A percentile compares a stretch with the other conserved stretches of the same genome.
Evolutionary conservation across 2,888 invertebrate species (phyloP).

Genomic region (Calameuta pallipes): DNA sequence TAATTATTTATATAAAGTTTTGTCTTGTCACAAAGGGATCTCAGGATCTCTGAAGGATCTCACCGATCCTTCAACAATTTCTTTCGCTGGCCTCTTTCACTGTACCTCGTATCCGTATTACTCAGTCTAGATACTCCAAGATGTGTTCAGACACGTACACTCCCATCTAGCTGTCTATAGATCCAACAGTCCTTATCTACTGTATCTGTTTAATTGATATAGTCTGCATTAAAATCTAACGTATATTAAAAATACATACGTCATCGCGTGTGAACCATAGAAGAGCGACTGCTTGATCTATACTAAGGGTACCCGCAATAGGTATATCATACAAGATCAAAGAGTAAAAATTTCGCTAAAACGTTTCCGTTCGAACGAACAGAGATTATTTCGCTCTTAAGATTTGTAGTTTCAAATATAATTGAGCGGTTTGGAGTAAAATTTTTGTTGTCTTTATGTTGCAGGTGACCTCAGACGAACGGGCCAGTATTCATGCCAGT

Average conservation of each 20-base stretch:
- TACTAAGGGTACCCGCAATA: background rate
- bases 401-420: background rate
- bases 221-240: background rate
- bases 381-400: background rate
- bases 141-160: too few relatives aligned
- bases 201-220: background rate
- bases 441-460: slow-evolving; percentile 38
- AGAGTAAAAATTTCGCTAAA: background rate
- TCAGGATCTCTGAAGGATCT: too few relatives aligned
- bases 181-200: background rate
- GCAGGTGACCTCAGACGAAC: slow-evolving; percentile 55
- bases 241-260: background rate
- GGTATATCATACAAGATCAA: background rate
- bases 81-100: background rate
- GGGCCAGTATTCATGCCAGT: slow-evolving; percentile 66
- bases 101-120: too few relatives aligned
- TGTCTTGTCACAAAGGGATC: background rate
- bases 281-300: background rate
- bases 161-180: background rate
- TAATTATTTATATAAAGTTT: background rate
- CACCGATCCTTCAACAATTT: background rate
- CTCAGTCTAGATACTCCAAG: too few relatives aligned
- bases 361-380: background rate
- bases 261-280: background rate
- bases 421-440: background rate